These are phyloP conservation scores for Stegodyphus dumicola DNA, from an alignment of 1,140 invertebrate species.

Conservation along the genomic window DNA sequence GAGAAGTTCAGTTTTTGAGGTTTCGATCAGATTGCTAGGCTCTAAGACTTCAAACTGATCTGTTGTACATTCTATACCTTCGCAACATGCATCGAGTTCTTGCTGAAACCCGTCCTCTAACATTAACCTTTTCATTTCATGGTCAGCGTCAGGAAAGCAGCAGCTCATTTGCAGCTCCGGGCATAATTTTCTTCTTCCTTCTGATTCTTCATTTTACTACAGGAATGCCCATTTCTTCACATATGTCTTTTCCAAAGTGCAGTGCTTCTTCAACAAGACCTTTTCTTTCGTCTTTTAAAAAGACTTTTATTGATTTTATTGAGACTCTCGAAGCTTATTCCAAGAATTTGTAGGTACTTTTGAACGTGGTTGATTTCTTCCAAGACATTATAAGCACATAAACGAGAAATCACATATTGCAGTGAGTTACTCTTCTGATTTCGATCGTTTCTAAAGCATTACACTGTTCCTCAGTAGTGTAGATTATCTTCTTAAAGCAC, in stretches of 20 bases:
- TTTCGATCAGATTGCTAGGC: constrained; percentile 3
- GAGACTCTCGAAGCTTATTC: constrained; percentile 13
- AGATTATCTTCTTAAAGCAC: background rate
- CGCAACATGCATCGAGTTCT: background rate
- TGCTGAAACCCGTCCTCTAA: background rate
- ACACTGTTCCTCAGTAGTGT: background rate
- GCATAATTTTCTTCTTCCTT: constrained; percentile 16
- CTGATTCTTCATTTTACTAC: background rate
- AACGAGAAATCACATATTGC: constrained; percentile 19
- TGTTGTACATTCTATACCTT: background rate
- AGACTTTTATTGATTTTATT: too few species aligned
- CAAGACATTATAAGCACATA: constrained; percentile 1
- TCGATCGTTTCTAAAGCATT: background rate
- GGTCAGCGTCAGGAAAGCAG: too few species aligned
- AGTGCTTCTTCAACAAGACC: background rate
- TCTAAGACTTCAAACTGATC: constrained; percentile 6
- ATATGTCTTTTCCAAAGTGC: constrained; percentile 4
- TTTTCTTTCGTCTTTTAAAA: background rate
- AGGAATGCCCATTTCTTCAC: constrained; percentile 7
- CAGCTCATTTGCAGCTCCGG: constrained; percentile 3
- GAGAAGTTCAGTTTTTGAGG: background rate
- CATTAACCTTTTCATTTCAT: background rate
- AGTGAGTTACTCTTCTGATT: constrained; percentile 12
- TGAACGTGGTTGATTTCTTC: background rate
- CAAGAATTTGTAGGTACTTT: constrained; percentile 9